Conservation (phyloP, 2,113 vertebrate genomes). For the Axis porcinus region DNA sequence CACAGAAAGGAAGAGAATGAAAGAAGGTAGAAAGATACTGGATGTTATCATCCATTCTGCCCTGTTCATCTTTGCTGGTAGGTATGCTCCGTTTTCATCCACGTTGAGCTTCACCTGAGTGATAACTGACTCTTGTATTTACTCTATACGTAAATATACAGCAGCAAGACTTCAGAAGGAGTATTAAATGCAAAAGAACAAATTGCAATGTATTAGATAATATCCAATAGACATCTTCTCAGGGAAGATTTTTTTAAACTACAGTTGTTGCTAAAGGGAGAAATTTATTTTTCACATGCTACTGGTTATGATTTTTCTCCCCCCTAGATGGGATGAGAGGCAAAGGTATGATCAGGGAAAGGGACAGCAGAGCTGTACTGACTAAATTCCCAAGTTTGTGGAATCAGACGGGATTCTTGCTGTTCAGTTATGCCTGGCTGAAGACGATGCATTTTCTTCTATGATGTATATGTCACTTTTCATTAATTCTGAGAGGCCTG, state of each 20-base stretch:
- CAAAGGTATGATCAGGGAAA: neutral
- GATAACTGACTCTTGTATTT: neutral
- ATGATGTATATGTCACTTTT: constrained; percentile 81
- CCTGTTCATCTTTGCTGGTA: neutral
- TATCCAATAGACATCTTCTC: neutral
- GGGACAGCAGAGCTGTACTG: neutral
- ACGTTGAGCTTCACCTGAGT: neutral
- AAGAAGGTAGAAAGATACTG: neutral
- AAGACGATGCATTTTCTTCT: constrained; percentile 77
- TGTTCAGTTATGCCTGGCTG: constrained; percentile 75
- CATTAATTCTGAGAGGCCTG: constrained; percentile 82
- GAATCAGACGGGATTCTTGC: constrained; percentile 50
- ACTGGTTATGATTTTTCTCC: neutral
- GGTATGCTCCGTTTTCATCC: neutral
- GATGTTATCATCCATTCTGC: neutral
- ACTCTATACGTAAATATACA: neutral
- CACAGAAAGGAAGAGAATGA: neutral
- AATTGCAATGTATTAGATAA: neutral
- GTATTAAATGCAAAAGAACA: constrained; percentile 7
- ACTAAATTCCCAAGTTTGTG: constrained; percentile 48
- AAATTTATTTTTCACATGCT: neutral
- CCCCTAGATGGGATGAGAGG: neutral
- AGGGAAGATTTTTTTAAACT: neutral
- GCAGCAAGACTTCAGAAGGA: neutral
- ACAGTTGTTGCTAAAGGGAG: neutral